These are phyloP conservation scores for Nesogale talazaci DNA, from an alignment of 2,113 vertebrate species.

Conservation along the genomic window DNA sequence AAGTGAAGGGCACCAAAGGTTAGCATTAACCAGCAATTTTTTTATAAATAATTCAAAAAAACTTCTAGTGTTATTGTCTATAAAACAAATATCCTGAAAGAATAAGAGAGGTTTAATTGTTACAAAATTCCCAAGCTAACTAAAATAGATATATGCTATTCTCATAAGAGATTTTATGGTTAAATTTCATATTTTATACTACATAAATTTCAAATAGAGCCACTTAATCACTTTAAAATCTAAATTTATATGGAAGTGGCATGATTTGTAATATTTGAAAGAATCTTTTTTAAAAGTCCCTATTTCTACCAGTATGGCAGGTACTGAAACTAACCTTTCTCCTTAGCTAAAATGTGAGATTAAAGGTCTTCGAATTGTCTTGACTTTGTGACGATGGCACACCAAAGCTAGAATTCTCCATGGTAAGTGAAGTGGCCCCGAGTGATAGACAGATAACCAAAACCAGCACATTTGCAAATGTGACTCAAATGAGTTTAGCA, in stretches of 20 bases:
- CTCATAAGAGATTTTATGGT: not conserved
- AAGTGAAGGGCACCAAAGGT: not conserved
- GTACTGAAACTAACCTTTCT: not conserved
- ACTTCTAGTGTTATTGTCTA: not conserved
- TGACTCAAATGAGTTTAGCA: not conserved
- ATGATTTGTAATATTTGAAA: not conserved
- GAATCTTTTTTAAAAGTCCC: not conserved
- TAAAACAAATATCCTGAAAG: slow-evolving; percentile 36
- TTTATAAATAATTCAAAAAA: slow-evolving; percentile 61
- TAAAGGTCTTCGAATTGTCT: not conserved
- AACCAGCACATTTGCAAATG: not conserved
- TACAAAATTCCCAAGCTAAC: slow-evolving; percentile 42
- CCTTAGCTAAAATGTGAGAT: not conserved
- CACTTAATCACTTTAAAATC: slow-evolving; percentile 12
- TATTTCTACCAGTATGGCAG: not conserved
- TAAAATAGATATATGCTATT: not conserved
- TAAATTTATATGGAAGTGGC: not conserved
- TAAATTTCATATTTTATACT: not conserved
- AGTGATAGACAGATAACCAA: not conserved
- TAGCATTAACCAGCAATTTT: slow-evolving; percentile 14
- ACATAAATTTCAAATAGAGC: not conserved
- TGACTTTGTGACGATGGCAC: not conserved
- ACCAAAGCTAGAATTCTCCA: not conserved
- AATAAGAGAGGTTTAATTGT: slow-evolving; percentile 49
- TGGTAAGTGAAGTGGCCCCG: not conserved